Evolutionary conservation across 1,140 invertebrate species (phyloP).

Genomic region (Lepidurus arcticus): DNA sequence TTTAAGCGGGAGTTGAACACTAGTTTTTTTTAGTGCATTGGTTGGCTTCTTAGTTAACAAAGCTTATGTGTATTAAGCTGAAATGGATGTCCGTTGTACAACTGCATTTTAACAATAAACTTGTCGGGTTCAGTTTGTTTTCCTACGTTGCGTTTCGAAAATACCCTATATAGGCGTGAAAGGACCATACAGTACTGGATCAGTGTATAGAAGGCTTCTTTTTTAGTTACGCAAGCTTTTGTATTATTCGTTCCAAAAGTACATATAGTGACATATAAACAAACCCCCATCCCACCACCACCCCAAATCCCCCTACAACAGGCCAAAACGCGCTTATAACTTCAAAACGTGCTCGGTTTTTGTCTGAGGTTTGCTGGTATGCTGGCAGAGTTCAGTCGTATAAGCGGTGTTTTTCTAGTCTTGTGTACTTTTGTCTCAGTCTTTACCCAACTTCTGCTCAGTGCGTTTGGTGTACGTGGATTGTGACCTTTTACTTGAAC

Average conservation of each 20-base stretch:
- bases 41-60: too few relatives aligned
- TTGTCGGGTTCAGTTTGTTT: background rate
- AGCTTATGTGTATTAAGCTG: background rate
- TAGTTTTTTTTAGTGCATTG: too few relatives aligned
- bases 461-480: background rate
- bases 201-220: too few relatives aligned
- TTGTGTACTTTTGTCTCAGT: background rate
- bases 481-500: background rate
- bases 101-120: background rate
- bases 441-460: background rate
- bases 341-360: too few relatives aligned
- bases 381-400: background rate
- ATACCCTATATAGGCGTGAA: background rate
- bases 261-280: too few relatives aligned
- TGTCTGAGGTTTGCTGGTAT: too few relatives aligned
- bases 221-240: too few relatives aligned
- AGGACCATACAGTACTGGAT: too few relatives aligned
- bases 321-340: too few relatives aligned
- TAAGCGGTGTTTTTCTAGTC: background rate
- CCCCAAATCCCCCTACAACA: too few relatives aligned
- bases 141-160: background rate
- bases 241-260: too few relatives aligned
- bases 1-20: background rate
- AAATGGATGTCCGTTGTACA: background rate
- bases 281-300: too few relatives aligned